Percentiles rank a stretch among this genome's conserved stretches.
phyloP scores from a whole-genome alignment of 2,797 vertebrate genomes.

The Borostomias antarcticus region DNA sequence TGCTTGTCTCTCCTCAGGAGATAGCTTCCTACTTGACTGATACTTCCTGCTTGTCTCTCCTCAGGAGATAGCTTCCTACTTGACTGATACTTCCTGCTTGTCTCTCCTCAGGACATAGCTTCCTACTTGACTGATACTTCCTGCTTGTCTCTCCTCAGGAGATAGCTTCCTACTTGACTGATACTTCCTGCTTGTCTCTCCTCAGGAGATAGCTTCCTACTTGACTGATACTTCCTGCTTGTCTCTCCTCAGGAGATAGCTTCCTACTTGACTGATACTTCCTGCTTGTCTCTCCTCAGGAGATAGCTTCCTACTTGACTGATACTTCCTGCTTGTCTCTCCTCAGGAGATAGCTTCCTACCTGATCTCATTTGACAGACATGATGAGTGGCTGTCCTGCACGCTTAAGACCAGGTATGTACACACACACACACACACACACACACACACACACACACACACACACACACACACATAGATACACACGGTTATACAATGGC shows the following conservation, averaged over 20 bases:
- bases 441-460: background rate
- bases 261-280: background rate
- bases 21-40: background rate
- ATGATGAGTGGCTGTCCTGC: conserved; percentile 88
- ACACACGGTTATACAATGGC: no score
- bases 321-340: conserved; percentile 23
- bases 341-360: conserved; percentile 88
- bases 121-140: no score
- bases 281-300: conserved; percentile 65
- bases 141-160: no score
- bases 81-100: background rate
- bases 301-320: conserved; percentile 86
- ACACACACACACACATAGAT: background rate
- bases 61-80: background rate
- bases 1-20: background rate
- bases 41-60: background rate
- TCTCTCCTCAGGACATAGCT: no score
- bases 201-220: background rate
- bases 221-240: background rate
- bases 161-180: no score
- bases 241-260: no score
- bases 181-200: no score
- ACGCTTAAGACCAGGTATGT: conserved; percentile 83
- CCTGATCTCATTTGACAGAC: conserved; percentile 86
- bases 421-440: background rate